Evolutionary conservation across 2,113 vertebrate genomes (phyloP), one percentile per base, ranked within the genome.

Genomic region (Cathartes aura): DNA sequence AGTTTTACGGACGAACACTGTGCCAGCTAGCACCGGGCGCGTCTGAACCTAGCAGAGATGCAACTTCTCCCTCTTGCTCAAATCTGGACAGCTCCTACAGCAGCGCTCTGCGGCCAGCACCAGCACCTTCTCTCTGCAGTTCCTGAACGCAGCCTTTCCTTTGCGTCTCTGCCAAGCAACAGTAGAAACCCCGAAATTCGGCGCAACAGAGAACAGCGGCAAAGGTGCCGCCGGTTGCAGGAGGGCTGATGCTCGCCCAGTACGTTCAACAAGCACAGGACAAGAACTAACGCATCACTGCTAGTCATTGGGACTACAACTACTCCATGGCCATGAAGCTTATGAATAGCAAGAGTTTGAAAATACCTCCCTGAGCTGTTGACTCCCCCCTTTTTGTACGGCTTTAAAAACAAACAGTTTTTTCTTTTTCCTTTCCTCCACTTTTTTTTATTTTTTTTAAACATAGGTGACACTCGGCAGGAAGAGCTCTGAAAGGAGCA

Each of bases 1-100:
- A 19, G 34, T 20, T 23, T 15, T 15, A 55, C 0, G 7, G 43
- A 40, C 2, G 17, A n/a, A 9, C 30, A 1, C 47, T 1, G 14
- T 2, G 8, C 42, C 68, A 42, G 45, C 15, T 10, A 32, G 62
- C 20, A 13, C 34, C 1, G 13, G 9, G 9, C 4, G 12, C 0
- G 1, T 36, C 73, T 24, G 26, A 70, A 8, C 55, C 32, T 3
- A 19, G 62, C 23, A 36, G 56, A 32, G 36, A 17, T 11, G 19
- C 74, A 47, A 55, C 66, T 76, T 47, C 59, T 59, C 43, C 62
- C 34, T 30, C 68, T 6, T 1, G 38, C 62, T 50, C 60, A 6
- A 6, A 45, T 2, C 55, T 43, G 82, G 70, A 76, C 87, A 53
- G 70, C 82, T 82, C 70, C 63, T 12, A 40, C 52, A 5, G 52